These are phyloP conservation scores for Rhopilema esculentum DNA, from an alignment of 30 jellyfish, hydroid and myxozoan genomes.

Conservation along the genomic window DNA sequence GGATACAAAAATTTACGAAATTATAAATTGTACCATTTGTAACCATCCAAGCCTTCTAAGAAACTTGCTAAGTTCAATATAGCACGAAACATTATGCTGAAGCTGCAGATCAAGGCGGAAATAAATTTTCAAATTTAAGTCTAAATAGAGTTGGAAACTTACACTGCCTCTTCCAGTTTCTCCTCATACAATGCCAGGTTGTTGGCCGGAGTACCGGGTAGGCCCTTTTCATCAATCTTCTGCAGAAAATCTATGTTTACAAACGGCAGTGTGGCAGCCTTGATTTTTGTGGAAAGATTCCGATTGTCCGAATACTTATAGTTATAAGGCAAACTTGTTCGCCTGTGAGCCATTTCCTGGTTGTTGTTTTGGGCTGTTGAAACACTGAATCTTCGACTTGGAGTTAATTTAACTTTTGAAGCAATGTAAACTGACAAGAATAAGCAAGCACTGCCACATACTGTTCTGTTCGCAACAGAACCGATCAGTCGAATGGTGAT, in stretches of 20 bases:
- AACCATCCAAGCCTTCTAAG: too few relatives aligned
- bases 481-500: background rate
- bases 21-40: too few relatives aligned
- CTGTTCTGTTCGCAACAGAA: too few relatives aligned
- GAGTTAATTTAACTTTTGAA: too few relatives aligned
- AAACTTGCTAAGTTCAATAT: too few relatives aligned
- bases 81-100: too few relatives aligned
- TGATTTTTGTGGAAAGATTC: background rate
- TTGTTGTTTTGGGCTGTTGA: background rate
- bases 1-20: too few relatives aligned
- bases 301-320: conserved; percentile 11
- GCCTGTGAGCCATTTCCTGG: conserved; percentile 30
- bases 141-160: background rate
- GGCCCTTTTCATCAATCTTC: background rate
- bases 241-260: background rate
- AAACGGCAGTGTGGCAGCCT: background rate
- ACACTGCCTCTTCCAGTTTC: background rate
- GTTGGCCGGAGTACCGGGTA: background rate
- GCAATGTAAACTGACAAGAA: too few relatives aligned
- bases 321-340: conserved; percentile 11
- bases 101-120: too few relatives aligned
- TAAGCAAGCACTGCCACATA: background rate
- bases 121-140: too few relatives aligned
- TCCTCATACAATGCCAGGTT: background rate
- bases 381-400: background rate